Percentiles rank a stretch among this genome's conserved stretches.
Conservation (phyloP, 1,140 invertebrate species). For the Streblospio benedicti region DNA sequence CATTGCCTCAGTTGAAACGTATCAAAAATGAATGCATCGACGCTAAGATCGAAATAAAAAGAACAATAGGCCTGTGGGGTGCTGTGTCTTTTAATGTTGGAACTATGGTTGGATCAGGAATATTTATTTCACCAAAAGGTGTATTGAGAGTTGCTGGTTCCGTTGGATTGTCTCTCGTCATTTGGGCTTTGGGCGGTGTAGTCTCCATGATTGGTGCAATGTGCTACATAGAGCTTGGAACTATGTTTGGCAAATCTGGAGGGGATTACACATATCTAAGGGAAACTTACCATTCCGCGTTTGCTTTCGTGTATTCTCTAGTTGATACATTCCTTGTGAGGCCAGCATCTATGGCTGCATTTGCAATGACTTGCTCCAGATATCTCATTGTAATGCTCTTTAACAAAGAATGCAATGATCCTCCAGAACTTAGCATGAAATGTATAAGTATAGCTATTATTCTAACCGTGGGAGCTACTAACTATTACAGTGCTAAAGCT, state of each 20-base stretch:
- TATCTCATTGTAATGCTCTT: too few species aligned
- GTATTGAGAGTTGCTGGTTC: constrained; percentile 72
- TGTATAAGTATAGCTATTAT: too few species aligned
- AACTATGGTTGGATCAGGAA: constrained; percentile 63
- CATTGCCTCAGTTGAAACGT: too few species aligned
- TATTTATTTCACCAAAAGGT: constrained; percentile 93
- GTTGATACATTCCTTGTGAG: too few species aligned
- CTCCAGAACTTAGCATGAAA: too few species aligned
- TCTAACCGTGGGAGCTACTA: too few species aligned
- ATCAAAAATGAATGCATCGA: too few species aligned
- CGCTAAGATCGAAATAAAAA: neutral
- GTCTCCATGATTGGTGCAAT: constrained; percentile 54
- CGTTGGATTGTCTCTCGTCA: constrained; percentile 59
- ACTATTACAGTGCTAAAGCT: constrained; percentile 70
- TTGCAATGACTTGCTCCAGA: too few species aligned
- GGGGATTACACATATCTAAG: constrained; percentile 36
- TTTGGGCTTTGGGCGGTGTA: constrained; percentile 71
- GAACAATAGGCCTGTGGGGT: constrained; percentile 32
- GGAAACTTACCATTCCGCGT: constrained; percentile 24
- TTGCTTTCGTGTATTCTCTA: constrained; percentile 30
- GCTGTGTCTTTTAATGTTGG: constrained; percentile 45
- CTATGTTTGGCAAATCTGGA: constrained; percentile 31
- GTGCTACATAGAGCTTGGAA: constrained; percentile 38
- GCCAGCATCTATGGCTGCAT: too few species aligned
- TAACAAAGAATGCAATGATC: too few species aligned